Conservation (phyloP, 30 jellyfish, hydroid and myxozoan species). For the Hydractinia echinata region DNA sequence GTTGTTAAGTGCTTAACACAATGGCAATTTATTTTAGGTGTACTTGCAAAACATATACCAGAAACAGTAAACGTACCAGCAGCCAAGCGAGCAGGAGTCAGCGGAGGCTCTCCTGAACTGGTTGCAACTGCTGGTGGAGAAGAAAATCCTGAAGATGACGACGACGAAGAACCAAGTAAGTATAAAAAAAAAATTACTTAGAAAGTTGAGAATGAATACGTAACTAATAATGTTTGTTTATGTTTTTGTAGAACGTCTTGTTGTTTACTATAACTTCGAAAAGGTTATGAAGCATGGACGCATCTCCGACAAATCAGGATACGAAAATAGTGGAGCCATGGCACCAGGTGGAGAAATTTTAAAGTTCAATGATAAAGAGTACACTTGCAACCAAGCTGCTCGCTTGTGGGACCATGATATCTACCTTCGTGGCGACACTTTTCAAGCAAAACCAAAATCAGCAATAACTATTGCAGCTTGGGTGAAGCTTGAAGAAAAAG, state of each 20-base stretch:
- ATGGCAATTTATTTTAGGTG: neutral
- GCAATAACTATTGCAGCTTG: slow-evolving; percentile 93
- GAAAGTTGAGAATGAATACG: neutral
- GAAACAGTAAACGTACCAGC: slow-evolving; percentile 1
- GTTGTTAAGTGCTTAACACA: neutral
- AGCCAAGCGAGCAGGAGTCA: slow-evolving; percentile 2
- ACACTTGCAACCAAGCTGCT: slow-evolving; percentile 94
- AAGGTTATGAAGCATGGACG: slow-evolving; percentile 61
- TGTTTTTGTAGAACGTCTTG: slow-evolving; percentile 63
- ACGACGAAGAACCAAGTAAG: slow-evolving; percentile 32
- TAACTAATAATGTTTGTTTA: neutral
- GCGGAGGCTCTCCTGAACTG: slow-evolving; percentile 6
- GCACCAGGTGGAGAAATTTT: slow-evolving; percentile 71
- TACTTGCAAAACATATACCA: slow-evolving; percentile 9
- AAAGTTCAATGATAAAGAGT: slow-evolving; percentile 63
- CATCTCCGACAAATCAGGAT: slow-evolving; percentile 81
- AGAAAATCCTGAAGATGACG: slow-evolving; percentile 20
- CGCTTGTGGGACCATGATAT: slow-evolving; percentile 46
- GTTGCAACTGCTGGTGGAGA: slow-evolving; percentile 9
- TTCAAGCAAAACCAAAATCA: slow-evolving; percentile 89
- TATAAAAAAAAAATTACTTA: neutral
- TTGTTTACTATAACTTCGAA: slow-evolving; percentile 78
- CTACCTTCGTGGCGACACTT: slow-evolving; percentile 42
- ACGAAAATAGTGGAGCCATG: slow-evolving; percentile 83
- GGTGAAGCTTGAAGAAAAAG: slow-evolving; percentile 67